Base-by-base conservation (phyloP, 2,888 invertebrate species). In the Acronicta aceris region DNA sequence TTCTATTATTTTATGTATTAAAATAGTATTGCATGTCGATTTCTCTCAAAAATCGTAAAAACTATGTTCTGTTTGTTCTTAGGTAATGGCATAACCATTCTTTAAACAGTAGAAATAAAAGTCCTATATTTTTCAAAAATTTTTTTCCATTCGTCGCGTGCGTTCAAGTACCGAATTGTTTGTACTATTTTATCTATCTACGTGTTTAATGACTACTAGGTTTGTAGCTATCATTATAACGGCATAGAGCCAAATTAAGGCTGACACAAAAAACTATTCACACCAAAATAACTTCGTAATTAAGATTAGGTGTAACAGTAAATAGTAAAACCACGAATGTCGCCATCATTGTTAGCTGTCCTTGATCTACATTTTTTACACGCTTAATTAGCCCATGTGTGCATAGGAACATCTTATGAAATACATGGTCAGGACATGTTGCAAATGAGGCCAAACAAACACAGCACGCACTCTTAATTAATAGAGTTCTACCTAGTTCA, bases 301-400 rank as follows among this genome's bases (percentile, higher is more conserved):
- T 58, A 54, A 38, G n/a, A 59, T 53, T 72, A 53, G 21, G 27
- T 61, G 25, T 59, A 64, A 58, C 74, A 55, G 56, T 43, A 53
- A 60, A 60, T 38, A 48, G 13, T 36, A 15, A 52, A 59, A 59
- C 46, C 13, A 38, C 8, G 15, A 15, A 49, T 59, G 53, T 52
- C 21, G 41, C 40, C 59, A 48, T 40, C 9, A 16, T 46, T 68
- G 48, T 69, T 50, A 61, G 52, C 43, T 57, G 76, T 65, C 81
- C 80, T 81, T 80, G 81, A 60, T 71, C 81, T 58, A 67, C 59
- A 65, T 81, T 62, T 42, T 54, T 54, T 48, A 65, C 64, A 43
- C 55, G 54, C 50, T 53, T 69, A 56, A 69, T 60, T 70, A 55
- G 30, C 25, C 21, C 30, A 55, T 48, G 9, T 30, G 57, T 7